Conservation (phyloP, 1,140 invertebrate genomes). For the Nilaparvata lugens region DNA sequence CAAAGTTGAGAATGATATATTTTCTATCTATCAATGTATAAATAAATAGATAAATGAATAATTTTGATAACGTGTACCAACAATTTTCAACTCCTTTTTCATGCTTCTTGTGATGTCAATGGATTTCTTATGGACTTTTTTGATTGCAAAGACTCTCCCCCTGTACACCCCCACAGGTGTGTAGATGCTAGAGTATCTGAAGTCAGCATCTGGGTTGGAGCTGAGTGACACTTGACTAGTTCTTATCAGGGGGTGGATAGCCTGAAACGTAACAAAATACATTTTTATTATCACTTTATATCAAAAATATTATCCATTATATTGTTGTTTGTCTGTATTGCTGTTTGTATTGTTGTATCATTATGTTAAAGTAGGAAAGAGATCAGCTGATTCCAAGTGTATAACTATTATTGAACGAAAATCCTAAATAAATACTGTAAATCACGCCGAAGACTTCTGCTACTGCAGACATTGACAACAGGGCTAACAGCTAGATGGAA, state of each 20-base stretch:
- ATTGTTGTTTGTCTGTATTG: no score
- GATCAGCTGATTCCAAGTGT: no score
- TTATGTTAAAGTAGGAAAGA: background rate
- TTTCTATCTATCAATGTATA: no score
- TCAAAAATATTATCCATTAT: no score
- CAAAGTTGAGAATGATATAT: no score
- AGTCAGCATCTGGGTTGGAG: constrained; percentile 76
- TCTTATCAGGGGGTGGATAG: constrained; percentile 39
- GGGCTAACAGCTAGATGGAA: no score
- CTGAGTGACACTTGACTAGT: constrained; percentile 79
- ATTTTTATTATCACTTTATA: background rate
- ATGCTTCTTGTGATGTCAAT: constrained; percentile 85
- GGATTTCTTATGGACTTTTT: constrained; percentile 71
- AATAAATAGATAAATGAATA: no score
- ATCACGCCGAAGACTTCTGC: no score
- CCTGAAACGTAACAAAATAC: constrained; percentile 13
- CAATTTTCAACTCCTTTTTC: constrained; percentile 92
- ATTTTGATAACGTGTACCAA: constrained; percentile 35
- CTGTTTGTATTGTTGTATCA: background rate
- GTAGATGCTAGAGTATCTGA: constrained; percentile 76
- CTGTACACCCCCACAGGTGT: constrained; percentile 83
- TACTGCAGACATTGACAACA: no score
- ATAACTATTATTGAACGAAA: no score
- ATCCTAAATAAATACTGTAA: no score
- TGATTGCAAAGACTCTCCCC: constrained; percentile 77